Evolutionary conservation across 2,888 invertebrate genomes (phyloP), one percentile per base, ranked within the genome.

Genomic region (Rhorus exstirpatorius): DNA sequence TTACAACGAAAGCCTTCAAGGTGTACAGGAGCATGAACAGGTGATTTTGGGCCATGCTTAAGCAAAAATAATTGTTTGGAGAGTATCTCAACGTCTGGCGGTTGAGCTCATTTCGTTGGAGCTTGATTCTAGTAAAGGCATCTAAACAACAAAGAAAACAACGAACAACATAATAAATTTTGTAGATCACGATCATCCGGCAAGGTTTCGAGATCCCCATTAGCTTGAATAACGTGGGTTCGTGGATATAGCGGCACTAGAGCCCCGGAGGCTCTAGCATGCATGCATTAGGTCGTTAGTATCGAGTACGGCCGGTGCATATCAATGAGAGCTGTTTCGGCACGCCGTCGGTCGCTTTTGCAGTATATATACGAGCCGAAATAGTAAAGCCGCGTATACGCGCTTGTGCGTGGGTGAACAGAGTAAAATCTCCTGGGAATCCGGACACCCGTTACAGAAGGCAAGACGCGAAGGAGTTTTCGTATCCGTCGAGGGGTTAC

Each of bases 391-490:
- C 38, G 65, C n/a, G n/a, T n/a, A n/a, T 35, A 51, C 74, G 55
- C 65, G 70, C 44, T 65, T 79, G 74, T 72, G 84, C 65, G 83
- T 80, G 76, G 85, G 83, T 85, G 86, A 83, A 68, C 81, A 84
- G 87, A 82, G 83, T 88, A 87, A 91, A 91, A 91, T 87, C 93
- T 90, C 92, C 87, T 92, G 92, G 92, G 92, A 92, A 92, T 89
- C 87, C 81, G 86, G 88, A 91, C 91, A 92, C 89, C 91, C 91
- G 91, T 88, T 88, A 88, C 74, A 53, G 55, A 38, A 80, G 68
- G 53, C 68, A 75, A 83, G 79, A 82, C 81, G 55, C 38, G 61
- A 26, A 67, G 79, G 78, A 78, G 68, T 68, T 58, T 72, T 61
- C 55, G 63, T 68, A 68, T 46, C 24, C 60, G 41, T 19, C 55